phyloP scores from a whole-genome alignment of 1,140 invertebrate genomes.

The Eriocheir sinensis region DNA sequence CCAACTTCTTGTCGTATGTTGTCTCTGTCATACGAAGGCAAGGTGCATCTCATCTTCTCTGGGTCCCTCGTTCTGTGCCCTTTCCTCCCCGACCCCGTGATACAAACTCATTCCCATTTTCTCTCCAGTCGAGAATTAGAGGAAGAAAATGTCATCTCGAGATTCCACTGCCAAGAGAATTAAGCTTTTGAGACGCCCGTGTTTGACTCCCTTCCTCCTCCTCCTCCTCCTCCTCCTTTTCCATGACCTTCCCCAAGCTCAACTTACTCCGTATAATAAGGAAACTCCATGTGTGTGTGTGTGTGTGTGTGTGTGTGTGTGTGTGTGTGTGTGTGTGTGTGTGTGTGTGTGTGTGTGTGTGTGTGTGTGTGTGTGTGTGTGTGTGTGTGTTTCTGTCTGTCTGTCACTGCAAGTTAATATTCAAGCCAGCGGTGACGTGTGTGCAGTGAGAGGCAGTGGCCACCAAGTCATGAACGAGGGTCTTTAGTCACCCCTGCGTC shows the following conservation, averaged over 20 bases:
- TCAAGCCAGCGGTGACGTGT: too few species aligned
- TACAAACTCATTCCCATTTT: not conserved
- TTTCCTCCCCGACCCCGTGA: not conserved
- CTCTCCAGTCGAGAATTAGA: not conserved
- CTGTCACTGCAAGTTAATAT: too few species aligned
- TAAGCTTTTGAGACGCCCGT: not conserved
- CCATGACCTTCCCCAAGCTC: not conserved
- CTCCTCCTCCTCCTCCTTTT: not conserved
- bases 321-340: slow-evolving; percentile 3
- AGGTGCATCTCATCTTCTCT: too few species aligned
- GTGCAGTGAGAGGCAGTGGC: too few species aligned
- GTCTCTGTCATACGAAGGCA: too few species aligned
- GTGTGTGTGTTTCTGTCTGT: too few species aligned
- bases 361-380: too few species aligned
- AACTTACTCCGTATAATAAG: not conserved
- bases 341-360: not conserved
- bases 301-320: slow-evolving; percentile 22
- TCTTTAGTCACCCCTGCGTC: too few species aligned
- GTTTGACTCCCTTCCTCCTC: not conserved
- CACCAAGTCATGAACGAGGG: too few species aligned
- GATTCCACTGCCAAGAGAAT: slow-evolving; percentile 12
- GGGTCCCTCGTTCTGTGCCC: too few species aligned
- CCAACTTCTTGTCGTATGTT: too few species aligned
- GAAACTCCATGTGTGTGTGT: not conserved
- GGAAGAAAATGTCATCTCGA: not conserved